A percentile compares a stretch with the other conserved stretches of the same genome.
phyloP scores from a whole-genome alignment of 2,113 vertebrate genomes.

The Corythaixoides concolor region DNA sequence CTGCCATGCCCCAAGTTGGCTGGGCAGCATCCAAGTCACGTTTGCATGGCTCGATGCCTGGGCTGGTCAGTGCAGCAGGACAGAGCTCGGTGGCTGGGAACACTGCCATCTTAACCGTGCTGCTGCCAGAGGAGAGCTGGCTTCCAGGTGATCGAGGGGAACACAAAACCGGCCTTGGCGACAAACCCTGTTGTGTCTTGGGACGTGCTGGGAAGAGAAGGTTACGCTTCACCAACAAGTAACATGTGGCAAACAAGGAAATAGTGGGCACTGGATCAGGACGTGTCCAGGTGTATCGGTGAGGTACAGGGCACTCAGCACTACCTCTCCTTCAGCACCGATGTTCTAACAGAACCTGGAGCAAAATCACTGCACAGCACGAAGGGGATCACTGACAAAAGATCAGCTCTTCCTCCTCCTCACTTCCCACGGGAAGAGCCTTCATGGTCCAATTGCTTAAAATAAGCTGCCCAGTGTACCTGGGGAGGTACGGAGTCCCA shows the following conservation, averaged over 20 bases:
- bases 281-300: background rate
- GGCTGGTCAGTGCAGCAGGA: background rate
- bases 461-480: background rate
- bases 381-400: background rate
- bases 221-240: background rate
- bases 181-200: background rate
- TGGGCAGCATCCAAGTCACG: background rate
- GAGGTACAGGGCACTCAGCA: background rate
- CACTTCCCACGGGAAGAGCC: background rate
- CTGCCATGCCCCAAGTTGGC: background rate
- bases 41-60: background rate
- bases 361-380: background rate
- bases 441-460: background rate
- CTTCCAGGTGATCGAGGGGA: background rate
- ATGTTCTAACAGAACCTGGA: background rate
- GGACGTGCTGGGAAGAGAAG: background rate
- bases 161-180: background rate
- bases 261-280: background rate
- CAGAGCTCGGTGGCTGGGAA: background rate
- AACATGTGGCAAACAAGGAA: background rate
- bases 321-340: background rate
- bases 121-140: background rate
- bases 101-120: background rate
- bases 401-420: background rate
- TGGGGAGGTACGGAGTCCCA: background rate